Evolutionary conservation across 2,113 vertebrate genomes (phyloP).

Genomic region (Lycocorax pyrrhopterus): DNA sequence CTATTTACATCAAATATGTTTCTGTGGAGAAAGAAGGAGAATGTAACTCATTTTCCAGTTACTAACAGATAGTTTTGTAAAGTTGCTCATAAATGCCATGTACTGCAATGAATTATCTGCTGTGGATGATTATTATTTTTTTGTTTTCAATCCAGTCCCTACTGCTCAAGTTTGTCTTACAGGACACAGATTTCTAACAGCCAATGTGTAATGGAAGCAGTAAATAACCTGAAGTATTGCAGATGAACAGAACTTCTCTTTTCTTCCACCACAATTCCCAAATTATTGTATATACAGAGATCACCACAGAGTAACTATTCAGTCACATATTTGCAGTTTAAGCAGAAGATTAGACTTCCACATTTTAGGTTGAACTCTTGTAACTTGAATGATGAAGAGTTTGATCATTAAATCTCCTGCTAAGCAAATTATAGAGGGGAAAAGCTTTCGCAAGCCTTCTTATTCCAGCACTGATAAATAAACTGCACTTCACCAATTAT

Average conservation of each 20-base stretch:
- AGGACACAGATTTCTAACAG: background rate
- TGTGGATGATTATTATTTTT: background rate
- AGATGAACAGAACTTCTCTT: background rate
- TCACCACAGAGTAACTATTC: background rate
- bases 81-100: background rate
- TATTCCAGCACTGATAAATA: background rate
- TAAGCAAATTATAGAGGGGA: background rate
- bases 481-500: background rate
- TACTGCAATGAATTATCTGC: background rate
- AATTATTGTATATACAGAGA: background rate
- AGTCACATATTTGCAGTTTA: background rate
- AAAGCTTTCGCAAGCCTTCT: background rate
- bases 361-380: background rate
- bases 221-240: background rate
- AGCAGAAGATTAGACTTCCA: background rate
- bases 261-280: background rate
- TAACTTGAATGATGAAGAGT: background rate
- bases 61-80: background rate
- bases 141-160: background rate
- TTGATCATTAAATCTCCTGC: background rate
- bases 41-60: background rate
- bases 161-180: background rate
- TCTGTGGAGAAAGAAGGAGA: background rate
- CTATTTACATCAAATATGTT: background rate
- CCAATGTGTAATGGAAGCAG: background rate